Percentiles rank a stretch among this genome's conserved stretches.
phyloP scores from a whole-genome alignment of 2,888 invertebrate species.

The Incurvaria masculella region DNA sequence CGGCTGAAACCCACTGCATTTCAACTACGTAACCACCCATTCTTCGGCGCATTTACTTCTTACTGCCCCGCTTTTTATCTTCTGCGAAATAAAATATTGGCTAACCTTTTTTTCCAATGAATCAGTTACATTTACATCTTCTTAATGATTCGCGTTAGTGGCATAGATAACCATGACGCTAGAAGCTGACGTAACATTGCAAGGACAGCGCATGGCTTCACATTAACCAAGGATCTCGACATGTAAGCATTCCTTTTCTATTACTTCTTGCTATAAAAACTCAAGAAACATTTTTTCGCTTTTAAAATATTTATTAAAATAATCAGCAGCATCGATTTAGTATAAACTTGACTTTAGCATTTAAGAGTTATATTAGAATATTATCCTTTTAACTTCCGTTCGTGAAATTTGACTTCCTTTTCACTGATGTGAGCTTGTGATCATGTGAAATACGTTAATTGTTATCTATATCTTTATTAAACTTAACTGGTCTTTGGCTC shows the following conservation, averaged over 20 bases:
- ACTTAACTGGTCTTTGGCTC: no score
- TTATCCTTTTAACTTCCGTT: no score
- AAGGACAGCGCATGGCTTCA: constrained; percentile 48
- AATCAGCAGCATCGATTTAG: neutral
- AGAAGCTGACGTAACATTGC: neutral
- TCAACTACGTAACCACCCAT: neutral
- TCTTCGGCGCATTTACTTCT: neutral
- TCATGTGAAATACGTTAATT: no score
- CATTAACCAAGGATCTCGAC: constrained; percentile 39
- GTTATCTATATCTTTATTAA: no score
- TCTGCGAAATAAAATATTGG: no score
- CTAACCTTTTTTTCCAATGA: no score
- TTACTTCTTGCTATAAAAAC: neutral
- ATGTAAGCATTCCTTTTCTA: constrained; percentile 32
- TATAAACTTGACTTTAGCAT: neutral
- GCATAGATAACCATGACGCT: no score
- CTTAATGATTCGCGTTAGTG: no score
- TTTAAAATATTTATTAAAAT: neutral
- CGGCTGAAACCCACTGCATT: neutral
- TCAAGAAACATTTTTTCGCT: neutral
- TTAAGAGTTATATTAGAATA: no score
- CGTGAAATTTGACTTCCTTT: no score
- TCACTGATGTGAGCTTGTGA: no score
- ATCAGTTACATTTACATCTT: no score
- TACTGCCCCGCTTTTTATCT: neutral